Evolutionary conservation across 2,888 invertebrate species (phyloP), one percentile per base, ranked within the genome.

Genomic region (Amphipyra tragopoginis): DNA sequence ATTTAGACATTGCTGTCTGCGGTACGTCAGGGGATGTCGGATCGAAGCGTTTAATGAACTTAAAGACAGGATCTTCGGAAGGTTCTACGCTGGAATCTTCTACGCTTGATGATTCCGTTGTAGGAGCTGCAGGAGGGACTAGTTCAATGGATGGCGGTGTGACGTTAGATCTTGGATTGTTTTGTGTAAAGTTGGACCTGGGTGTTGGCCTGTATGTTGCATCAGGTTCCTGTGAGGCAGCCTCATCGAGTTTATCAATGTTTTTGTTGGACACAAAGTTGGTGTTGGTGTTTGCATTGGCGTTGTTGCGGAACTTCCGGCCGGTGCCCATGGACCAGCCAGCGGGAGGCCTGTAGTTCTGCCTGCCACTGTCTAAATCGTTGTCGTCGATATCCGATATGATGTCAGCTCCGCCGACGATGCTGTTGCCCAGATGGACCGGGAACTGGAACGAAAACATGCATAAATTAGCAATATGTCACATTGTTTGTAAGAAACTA

Each of bases 241-340:
- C 88, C 48, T 85, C 86, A 2, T 86, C 69, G 2, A 84, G 60
- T 11, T 53, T 71, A 48, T 87, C 85, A 10, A 75, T 65, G 36
- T 83, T 75, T 14, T 55, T 51, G 15, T 54, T 76, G 13, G 70
- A 47, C n/a, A 45, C 71, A 15, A 67, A 54, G 11, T 65, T 54
- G 14, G 40, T 45, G 26, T 51, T 53, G n/a, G 63, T 57, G 42
- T 55, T 79, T 71, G 43, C 55, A 52, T 48, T 56, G 38, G 42
- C 36, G 38, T 39, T 42, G 13, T 53, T 57, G n/a, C 9, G 63
- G 47, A 53, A 59, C 14, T 62, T 72, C 8, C 59, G 55, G 2
- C 50, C 42, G 0, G 50, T 83, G 53, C 94, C 91, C 0, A 95
- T 95, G 0, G 96, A 95, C 96, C 96, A 96, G 58, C 94, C 94